These are phyloP conservation scores for Pentamera pediparva DNA, from an alignment of 53 echinoderm and acorn worm species.

Conservation along the genomic window DNA sequence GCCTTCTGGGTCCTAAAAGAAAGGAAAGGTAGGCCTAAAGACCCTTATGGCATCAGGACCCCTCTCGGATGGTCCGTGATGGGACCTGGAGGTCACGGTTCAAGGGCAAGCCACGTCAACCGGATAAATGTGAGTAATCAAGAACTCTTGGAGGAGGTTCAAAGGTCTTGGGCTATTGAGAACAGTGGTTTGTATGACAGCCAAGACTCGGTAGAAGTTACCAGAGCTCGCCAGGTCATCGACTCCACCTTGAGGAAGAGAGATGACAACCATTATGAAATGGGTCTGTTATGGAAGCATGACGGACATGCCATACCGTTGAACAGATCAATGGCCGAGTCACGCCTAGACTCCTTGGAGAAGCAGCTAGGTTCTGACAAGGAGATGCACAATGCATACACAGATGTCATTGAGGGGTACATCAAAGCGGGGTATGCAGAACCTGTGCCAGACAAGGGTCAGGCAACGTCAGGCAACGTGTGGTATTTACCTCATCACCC, in stretches of 20 bases:
- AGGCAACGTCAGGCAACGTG: no score
- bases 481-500: no score
- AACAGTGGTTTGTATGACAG: slow-evolving; percentile 36
- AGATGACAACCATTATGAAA: slow-evolving; percentile 44
- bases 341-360: slow-evolving; percentile 26
- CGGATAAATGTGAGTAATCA: slow-evolving; percentile 44
- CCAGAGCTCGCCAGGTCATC: slow-evolving; percentile 32
- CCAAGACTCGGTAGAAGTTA: slow-evolving; percentile 37
- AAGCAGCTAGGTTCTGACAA: no score
- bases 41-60: slow-evolving; percentile 45
- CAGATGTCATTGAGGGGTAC: neutral
- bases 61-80: slow-evolving; percentile 48
- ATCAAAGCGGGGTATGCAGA: neutral
- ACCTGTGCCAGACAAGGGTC: no score
- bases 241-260: slow-evolving; percentile 34
- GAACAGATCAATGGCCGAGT: slow-evolving; percentile 34
- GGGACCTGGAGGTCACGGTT: slow-evolving; percentile 42
- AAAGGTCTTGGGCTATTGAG: slow-evolving; percentile 45
- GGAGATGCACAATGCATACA: neutral
- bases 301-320: slow-evolving; percentile 30
- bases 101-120: slow-evolving; percentile 22
- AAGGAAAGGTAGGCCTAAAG: slow-evolving; percentile 36
- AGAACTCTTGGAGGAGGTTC: slow-evolving; percentile 41
- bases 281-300: slow-evolving; percentile 41
- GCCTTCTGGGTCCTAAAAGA: slow-evolving; percentile 49